phyloP scores from a whole-genome alignment of 2,888 invertebrate species.

The Drosophila recens region DNA sequence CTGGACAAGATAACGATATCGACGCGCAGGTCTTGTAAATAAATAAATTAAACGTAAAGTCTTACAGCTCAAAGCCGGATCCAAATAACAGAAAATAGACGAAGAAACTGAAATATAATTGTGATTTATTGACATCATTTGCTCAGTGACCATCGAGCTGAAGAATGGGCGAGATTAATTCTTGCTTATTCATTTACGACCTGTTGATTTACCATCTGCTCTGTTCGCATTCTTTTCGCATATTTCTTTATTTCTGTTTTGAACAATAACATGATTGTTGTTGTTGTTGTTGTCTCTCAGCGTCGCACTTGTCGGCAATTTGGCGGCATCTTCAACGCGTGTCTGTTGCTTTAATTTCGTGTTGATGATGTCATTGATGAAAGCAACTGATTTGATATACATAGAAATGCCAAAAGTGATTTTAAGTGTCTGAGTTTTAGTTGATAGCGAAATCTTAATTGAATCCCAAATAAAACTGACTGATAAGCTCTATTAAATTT shows the following conservation, averaged over 20 bases:
- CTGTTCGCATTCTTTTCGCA: slow-evolving; percentile 7
- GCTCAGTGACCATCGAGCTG: slow-evolving; percentile 31
- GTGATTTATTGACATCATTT: slow-evolving; percentile 67
- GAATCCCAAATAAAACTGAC: slow-evolving; percentile 2
- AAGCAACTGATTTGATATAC: slow-evolving; percentile 22
- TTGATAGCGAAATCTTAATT: slow-evolving; percentile 6
- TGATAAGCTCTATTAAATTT: neutral
- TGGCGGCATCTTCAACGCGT: slow-evolving; percentile 50
- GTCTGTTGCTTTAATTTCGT: slow-evolving; percentile 53
- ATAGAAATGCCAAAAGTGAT: slow-evolving; percentile 23
- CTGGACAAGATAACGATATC: slow-evolving; percentile 19
- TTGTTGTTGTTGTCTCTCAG: slow-evolving; percentile 25
- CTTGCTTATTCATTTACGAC: slow-evolving; percentile 28
- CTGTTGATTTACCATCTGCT: slow-evolving; percentile 27
- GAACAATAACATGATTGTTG: slow-evolving; percentile 11
- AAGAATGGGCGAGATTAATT: slow-evolving; percentile 30
- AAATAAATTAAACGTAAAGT: neutral
- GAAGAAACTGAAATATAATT: slow-evolving; percentile 17
- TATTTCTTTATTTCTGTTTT: slow-evolving; percentile 12
- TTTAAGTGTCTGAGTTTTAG: neutral
- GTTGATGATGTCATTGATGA: slow-evolving; percentile 69
- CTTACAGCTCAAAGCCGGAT: slow-evolving; percentile 42
- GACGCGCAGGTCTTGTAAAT: slow-evolving; percentile 36
- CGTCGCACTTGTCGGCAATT: slow-evolving; percentile 52
- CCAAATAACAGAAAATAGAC: neutral